A percentile compares a stretch with the other conserved stretches of the same genome.
Evolutionary conservation across 2,113 vertebrate species (phyloP).

Genomic region (Pimephales promelas): DNA sequence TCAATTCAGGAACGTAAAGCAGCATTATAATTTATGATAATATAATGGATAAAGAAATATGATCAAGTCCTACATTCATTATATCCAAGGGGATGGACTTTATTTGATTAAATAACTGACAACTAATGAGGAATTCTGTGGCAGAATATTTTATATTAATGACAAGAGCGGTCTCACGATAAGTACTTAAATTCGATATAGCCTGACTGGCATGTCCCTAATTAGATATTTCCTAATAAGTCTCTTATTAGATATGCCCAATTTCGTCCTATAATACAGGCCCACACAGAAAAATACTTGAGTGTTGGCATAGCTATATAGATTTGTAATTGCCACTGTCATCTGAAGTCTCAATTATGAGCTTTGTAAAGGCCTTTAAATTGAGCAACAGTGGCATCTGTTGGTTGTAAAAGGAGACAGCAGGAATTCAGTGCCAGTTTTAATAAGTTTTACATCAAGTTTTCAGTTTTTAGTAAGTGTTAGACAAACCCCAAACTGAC

Average conservation of each 20-base stretch:
- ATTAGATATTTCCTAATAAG: slow-evolving; percentile 34
- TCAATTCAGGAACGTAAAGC: neutral
- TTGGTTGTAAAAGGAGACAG: slow-evolving; percentile 57
- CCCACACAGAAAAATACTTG: slow-evolving; percentile 3
- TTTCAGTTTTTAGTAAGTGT: too few species aligned
- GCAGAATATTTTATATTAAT: slow-evolving; percentile 31
- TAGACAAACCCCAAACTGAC: neutral
- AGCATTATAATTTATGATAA: slow-evolving; percentile 13
- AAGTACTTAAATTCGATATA: slow-evolving; percentile 23
- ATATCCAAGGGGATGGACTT: slow-evolving; percentile 15
- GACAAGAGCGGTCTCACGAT: slow-evolving; percentile 9
- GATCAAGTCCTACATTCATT: slow-evolving; percentile 18
- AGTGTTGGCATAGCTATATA: slow-evolving; percentile 27
- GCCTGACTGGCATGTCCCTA: slow-evolving; percentile 27
- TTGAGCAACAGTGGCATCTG: slow-evolving; percentile 79
- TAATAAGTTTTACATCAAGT: neutral
- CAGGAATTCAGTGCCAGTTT: neutral
- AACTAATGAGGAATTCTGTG: slow-evolving; percentile 32
- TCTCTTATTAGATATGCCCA: slow-evolving; percentile 24
- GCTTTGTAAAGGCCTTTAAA: slow-evolving; percentile 20
- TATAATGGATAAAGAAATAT: neutral
- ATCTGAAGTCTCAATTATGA: slow-evolving; percentile 33
- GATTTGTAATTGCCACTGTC: slow-evolving; percentile 28
- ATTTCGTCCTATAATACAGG: slow-evolving; percentile 21
- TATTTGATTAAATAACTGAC: slow-evolving; percentile 31